Conservation (phyloP, 2,113 vertebrate species). For the Lampris megalopsis region DNA sequence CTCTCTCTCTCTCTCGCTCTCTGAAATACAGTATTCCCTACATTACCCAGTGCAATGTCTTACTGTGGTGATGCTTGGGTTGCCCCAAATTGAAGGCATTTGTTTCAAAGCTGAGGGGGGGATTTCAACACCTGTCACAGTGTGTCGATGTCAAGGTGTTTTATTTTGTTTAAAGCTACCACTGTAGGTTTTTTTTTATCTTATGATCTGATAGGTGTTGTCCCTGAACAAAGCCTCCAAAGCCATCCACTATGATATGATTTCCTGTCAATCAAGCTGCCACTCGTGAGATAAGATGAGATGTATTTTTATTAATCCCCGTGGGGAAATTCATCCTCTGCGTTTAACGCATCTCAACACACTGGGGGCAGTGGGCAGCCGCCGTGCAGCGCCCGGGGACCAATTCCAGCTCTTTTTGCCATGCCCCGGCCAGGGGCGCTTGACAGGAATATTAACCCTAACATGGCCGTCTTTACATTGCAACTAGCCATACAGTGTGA, state of each 20-base stretch:
- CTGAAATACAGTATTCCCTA: conserved; percentile 61
- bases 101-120: conserved; percentile 66
- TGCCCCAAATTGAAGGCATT: conserved; percentile 77
- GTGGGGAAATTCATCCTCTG: no score
- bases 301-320: no score
- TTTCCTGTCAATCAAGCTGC: conserved; percentile 58
- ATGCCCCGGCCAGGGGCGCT: no score
- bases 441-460: no score
- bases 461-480: no score
- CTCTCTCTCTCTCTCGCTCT: conserved; percentile 43
- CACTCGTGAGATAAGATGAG: no score
- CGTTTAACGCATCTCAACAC: no score
- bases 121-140: conserved; percentile 52
- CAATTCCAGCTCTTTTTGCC: no score
- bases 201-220: conserved; percentile 40
- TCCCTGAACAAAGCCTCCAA: conserved; percentile 15
- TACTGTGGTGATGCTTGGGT: conserved; percentile 76
- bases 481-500: conserved; percentile 23
- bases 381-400: no score
- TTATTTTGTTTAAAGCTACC: conserved; percentile 63
- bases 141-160: conserved; percentile 53
- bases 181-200: conserved; percentile 36
- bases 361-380: no score
- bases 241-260: conserved; percentile 54
- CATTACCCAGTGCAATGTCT: conserved; percentile 56